Percentiles rank a stretch among this genome's conserved stretches.
phyloP scores from a whole-genome alignment of 2,888 invertebrate species.

The Drosophila mettleri region DNA sequence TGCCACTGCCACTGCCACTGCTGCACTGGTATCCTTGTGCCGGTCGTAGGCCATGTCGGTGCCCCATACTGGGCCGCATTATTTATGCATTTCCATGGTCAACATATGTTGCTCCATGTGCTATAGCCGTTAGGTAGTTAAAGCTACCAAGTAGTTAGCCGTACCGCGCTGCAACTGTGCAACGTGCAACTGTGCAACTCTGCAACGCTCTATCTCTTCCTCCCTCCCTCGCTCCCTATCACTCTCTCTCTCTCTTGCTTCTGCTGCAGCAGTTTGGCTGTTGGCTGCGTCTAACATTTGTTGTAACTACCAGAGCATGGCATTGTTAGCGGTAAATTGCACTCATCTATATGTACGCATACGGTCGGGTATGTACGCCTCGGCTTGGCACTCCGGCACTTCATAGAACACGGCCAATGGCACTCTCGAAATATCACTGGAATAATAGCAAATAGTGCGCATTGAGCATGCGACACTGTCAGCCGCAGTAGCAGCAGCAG shows the following conservation, averaged over 20 bases:
- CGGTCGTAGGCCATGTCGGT: constrained; percentile 69
- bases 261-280: constrained; percentile 18
- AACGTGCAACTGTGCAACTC: constrained; percentile 31
- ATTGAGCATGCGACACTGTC: constrained; percentile 79
- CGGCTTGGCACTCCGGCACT: constrained; percentile 40
- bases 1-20: constrained; percentile 24
- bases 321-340: constrained; percentile 81
- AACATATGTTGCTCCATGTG: constrained; percentile 68
- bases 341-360: constrained; percentile 71
- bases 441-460: constrained; percentile 77
- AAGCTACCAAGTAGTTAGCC: constrained; percentile 72
- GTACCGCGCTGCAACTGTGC: constrained; percentile 39
- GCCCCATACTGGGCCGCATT: constrained; percentile 73
- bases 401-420: constrained; percentile 32
- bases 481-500: constrained; percentile 55
- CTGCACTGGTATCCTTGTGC: constrained; percentile 55
- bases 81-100: constrained; percentile 80
- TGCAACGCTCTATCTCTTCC: too few species aligned
- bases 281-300: constrained; percentile 77
- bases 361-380: constrained; percentile 31
- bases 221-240: too few species aligned
- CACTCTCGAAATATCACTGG: constrained; percentile 76
- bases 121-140: constrained; percentile 66
- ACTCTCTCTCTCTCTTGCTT: too few species aligned
- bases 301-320: constrained; percentile 77